phyloP scores from a whole-genome alignment of 1,140 invertebrate species.

The Pseudoatta argentina region DNA sequence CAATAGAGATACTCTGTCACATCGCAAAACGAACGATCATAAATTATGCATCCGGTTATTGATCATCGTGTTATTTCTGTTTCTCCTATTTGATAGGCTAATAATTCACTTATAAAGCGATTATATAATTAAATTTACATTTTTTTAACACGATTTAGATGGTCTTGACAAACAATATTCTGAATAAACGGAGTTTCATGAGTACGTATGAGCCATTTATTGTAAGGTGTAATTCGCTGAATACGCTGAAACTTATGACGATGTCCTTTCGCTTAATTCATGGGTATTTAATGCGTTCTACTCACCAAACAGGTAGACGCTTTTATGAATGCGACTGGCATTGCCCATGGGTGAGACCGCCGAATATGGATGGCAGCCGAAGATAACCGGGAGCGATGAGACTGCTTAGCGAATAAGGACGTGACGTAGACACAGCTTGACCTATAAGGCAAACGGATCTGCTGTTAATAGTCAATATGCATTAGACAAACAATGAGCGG shows the following conservation, averaged over 20 bases:
- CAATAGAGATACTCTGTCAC: neutral
- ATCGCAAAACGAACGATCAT: neutral
- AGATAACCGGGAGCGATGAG: slow-evolving; percentile 77
- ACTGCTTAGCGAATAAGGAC: slow-evolving; percentile 79
- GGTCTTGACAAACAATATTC: neutral
- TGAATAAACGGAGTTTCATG: neutral
- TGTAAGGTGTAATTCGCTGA: neutral
- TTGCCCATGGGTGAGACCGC: slow-evolving; percentile 75
- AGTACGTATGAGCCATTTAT: neutral
- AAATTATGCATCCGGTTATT: slow-evolving; percentile 8
- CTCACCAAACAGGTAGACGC: slow-evolving; percentile 58
- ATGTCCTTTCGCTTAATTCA: slow-evolving; percentile 22
- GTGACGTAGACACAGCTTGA: slow-evolving; percentile 75
- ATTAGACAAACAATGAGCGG: slow-evolving; percentile 81
- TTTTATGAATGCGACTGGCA: slow-evolving; percentile 78
- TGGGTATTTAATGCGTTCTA: slow-evolving; percentile 56
- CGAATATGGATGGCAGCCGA: slow-evolving; percentile 77
- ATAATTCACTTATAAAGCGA: neutral
- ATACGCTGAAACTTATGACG: neutral
- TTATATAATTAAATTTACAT: neutral
- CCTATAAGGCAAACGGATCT: slow-evolving; percentile 80
- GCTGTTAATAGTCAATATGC: slow-evolving; percentile 80
- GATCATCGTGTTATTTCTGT: neutral
- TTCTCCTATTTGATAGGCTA: neutral
- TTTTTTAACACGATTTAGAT: neutral